Percentiles rank a stretch among this genome's conserved stretches.
Conservation (phyloP, 1,140 invertebrate genomes). For the Bombus picipes region DNA sequence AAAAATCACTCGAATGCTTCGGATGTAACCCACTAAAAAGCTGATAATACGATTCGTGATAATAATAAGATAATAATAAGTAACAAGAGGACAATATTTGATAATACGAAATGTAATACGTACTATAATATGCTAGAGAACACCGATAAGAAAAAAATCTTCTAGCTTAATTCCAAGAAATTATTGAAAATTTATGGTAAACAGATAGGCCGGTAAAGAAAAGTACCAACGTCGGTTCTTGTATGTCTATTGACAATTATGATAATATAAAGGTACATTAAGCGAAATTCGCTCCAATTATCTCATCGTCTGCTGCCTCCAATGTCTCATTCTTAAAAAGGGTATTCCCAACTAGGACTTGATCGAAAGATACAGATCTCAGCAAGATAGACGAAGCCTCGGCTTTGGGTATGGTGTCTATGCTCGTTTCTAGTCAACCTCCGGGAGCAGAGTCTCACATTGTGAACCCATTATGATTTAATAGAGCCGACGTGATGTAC, state of each 20-base stretch:
- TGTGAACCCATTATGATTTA: conserved; percentile 80
- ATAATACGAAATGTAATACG: neutral
- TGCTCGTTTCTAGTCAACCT: conserved; percentile 68
- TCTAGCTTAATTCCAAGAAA: too few relatives aligned
- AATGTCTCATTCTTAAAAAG: neutral
- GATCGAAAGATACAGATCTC: conserved; percentile 36
- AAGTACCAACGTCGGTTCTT: neutral
- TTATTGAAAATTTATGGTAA: neutral
- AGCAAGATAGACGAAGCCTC: conserved; percentile 57
- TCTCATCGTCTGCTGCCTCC: neutral
- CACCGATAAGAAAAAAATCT: neutral
- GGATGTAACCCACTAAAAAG: neutral
- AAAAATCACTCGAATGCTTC: neutral
- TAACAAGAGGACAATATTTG: neutral
- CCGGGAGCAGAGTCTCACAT: conserved; percentile 73
- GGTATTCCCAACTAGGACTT: conserved; percentile 11
- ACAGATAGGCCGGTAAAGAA: neutral
- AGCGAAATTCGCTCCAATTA: neutral
- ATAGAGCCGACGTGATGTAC: conserved; percentile 77
- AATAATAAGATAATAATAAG: neutral
- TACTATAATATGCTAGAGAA: neutral
- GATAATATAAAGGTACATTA: neutral
- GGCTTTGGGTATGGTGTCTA: conserved; percentile 63
- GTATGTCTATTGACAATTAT: neutral
- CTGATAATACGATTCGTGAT: neutral